These are phyloP conservation scores for Flexamia atlantica DNA, from an alignment of 2,888 invertebrate species.

Conservation along the genomic window DNA sequence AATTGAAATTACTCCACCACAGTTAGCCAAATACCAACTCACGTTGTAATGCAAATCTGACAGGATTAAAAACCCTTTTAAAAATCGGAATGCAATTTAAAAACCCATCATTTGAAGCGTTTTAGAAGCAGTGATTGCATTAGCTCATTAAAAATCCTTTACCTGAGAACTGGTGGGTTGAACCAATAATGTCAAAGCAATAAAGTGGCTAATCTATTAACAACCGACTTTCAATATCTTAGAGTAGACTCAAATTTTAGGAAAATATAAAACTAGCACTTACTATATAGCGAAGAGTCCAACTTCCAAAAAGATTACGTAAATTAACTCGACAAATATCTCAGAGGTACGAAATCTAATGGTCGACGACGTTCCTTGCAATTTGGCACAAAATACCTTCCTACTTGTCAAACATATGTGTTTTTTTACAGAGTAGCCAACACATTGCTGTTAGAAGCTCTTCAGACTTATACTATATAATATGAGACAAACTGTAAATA, in stretches of 20 bases:
- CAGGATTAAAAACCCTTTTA: too few relatives aligned
- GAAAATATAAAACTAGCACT: background rate
- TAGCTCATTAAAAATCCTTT: slow-evolving; percentile 17
- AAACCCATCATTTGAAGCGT: background rate
- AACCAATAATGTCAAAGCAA: slow-evolving; percentile 38
- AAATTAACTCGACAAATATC: slow-evolving; percentile 35
- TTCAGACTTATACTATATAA: too few relatives aligned
- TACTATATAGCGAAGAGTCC: slow-evolving; percentile 13
- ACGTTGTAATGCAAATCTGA: too few relatives aligned
- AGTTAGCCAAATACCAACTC: too few relatives aligned
- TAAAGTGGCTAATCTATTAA: background rate
- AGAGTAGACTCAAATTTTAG: background rate
- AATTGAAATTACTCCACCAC: background rate
- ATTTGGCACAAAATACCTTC: slow-evolving; percentile 55
- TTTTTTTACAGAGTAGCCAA: slow-evolving; percentile 40
- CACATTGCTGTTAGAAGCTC: background rate
- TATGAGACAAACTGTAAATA: too few relatives aligned
- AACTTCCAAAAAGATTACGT: slow-evolving; percentile 34
- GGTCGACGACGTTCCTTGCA: slow-evolving; percentile 53
- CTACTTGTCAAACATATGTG: slow-evolving; percentile 54
- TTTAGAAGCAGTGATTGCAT: background rate
- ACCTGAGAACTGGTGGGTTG: slow-evolving; percentile 45
- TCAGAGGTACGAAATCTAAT: slow-evolving; percentile 32
- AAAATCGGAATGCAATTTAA: too few relatives aligned
- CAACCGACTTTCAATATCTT: background rate